Evolutionary conservation across 2,888 invertebrate genomes (phyloP).

Genomic region (Scotopteryx bipunctaria): DNA sequence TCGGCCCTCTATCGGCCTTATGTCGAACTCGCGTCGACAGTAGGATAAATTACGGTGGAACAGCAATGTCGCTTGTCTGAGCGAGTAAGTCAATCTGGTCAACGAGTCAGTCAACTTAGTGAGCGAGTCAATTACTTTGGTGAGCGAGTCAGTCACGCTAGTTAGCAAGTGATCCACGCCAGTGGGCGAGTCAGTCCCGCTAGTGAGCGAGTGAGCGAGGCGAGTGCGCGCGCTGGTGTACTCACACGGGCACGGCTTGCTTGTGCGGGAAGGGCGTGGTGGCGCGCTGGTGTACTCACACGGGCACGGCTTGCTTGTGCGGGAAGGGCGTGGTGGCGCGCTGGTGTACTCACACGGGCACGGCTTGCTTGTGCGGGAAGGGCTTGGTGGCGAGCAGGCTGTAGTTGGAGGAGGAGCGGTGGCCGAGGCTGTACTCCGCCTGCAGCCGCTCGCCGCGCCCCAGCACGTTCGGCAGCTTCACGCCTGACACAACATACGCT

Average conservation of each 20-base stretch:
- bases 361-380: conserved; percentile 86
- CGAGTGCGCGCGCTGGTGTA: background rate
- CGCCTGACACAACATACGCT: conserved; percentile 64
- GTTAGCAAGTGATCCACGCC: background rate
- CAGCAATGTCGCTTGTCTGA: too few relatives aligned
- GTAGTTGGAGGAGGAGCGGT: conserved; percentile 91
- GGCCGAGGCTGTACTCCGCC: conserved; percentile 93
- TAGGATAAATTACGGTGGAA: too few relatives aligned
- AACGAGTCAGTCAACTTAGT: background rate
- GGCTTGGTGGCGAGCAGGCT: conserved; percentile 93
- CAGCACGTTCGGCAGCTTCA: conserved; percentile 91
- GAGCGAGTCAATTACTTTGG: too few relatives aligned
- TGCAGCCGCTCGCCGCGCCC: conserved; percentile 94
- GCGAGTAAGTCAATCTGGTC: too few relatives aligned
- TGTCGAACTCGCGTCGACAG: too few relatives aligned
- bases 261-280: too few relatives aligned
- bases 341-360: conserved; percentile 79
- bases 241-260: too few relatives aligned
- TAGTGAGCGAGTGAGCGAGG: background rate
- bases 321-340: too few relatives aligned
- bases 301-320: too few relatives aligned
- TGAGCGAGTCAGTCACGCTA: background rate
- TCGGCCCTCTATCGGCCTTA: too few relatives aligned
- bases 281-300: too few relatives aligned
- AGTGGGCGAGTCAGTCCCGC: background rate